A percentile compares a stretch with the other conserved stretches of the same genome.
Evolutionary conservation across 2,113 vertebrate genomes (phyloP).

Genomic region (Emydocephalus ijimae): DNA sequence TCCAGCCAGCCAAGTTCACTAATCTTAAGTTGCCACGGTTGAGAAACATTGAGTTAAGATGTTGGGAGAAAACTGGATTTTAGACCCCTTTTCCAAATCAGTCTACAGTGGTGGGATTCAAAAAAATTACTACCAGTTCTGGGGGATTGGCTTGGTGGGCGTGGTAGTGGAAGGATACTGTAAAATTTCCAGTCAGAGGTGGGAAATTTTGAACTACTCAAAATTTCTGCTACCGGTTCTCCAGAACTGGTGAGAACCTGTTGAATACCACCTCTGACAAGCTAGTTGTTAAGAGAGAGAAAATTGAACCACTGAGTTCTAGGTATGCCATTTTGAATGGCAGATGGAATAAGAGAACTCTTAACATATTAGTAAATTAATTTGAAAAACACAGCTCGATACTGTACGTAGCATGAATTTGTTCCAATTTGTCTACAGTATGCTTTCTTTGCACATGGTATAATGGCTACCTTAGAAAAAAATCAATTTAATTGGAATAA

Average conservation of each 20-base stretch:
- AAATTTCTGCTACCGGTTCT: too few relatives aligned
- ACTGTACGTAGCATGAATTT: background rate
- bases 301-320: background rate
- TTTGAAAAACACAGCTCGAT: background rate
- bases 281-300: background rate
- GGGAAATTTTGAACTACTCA: too few relatives aligned
- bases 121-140: too few relatives aligned
- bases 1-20: background rate
- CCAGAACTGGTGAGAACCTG: too few relatives aligned
- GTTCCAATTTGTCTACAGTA: background rate
- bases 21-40: background rate
- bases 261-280: too few relatives aligned
- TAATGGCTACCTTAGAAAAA: conserved; percentile 30
- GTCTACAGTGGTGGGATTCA: too few relatives aligned
- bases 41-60: background rate
- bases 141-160: too few relatives aligned
- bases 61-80: background rate
- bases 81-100: background rate
- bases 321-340: background rate
- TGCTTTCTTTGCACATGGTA: background rate
- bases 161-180: too few relatives aligned
- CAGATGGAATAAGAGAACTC: background rate
- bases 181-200: too few relatives aligned
- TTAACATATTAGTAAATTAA: background rate
- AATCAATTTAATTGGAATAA: conserved; percentile 25